A percentile compares a stretch with the other conserved stretches of the same genome.
These are phyloP conservation scores for Eledone cirrhosa DNA, from an alignment of 2,888 invertebrate species.

Conservation along the genomic window DNA sequence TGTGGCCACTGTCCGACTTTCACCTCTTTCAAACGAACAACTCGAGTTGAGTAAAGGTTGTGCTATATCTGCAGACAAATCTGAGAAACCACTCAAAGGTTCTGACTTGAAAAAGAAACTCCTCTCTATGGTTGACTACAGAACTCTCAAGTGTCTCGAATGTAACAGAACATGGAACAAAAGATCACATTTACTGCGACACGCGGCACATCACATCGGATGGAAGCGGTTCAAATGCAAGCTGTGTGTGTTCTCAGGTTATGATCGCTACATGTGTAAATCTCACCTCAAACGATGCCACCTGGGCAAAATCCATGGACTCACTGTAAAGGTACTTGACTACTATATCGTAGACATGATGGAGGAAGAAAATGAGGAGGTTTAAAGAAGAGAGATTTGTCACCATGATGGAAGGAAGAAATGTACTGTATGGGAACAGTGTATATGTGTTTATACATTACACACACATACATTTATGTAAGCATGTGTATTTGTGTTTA, in stretches of 20 bases:
- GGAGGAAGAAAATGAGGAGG: constrained; percentile 41
- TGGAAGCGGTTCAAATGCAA: constrained; percentile 82
- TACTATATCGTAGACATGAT: constrained; percentile 50
- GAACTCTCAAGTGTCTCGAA: constrained; percentile 53
- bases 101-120: constrained; percentile 44
- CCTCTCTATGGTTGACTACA: constrained; percentile 50
- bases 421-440: too few relatives aligned
- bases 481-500: too few relatives aligned
- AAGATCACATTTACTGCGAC: constrained; percentile 77
- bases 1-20: constrained; percentile 9
- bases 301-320: constrained; percentile 34
- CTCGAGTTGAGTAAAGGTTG: constrained; percentile 19
- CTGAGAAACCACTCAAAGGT: constrained; percentile 17
- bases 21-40: constrained; percentile 17
- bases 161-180: constrained; percentile 68
- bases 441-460: too few relatives aligned
- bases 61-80: neutral
- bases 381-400: neutral
- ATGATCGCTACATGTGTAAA: constrained; percentile 53
- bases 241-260: constrained; percentile 73
- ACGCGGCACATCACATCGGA: constrained; percentile 76
- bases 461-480: too few relatives aligned
- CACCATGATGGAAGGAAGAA: too few relatives aligned
- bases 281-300: constrained; percentile 53
- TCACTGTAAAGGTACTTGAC: constrained; percentile 29